Base-by-base conservation (phyloP, 1,140 invertebrate species). In the Cylas formicarius region DNA sequence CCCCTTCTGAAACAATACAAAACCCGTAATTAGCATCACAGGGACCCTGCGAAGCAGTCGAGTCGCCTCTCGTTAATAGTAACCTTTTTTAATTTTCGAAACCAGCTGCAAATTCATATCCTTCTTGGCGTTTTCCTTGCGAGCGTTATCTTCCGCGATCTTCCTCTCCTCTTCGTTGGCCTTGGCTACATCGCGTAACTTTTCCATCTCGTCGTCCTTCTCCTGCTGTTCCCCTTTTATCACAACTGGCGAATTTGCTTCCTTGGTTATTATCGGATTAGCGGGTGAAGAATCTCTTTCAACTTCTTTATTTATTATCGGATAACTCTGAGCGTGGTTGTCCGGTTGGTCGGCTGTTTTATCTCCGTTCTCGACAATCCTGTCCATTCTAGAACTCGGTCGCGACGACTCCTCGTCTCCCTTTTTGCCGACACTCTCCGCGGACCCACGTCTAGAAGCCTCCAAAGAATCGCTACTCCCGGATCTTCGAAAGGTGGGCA, bases 1-100 rank as follows among this genome's bases (percentile, higher is more conserved):
- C 81, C 18, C 80, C 78, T 68, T 84, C 84, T 86, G 71, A 46
- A 74, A 76, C 66, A 60, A 63, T 52, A 59, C 53, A 50, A 52
- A 32, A n/a, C n/a, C n/a, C n/a, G n/a, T n/a, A n/a, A n/a, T n/a
- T n/a, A n/a, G n/a, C n/a, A n/a, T n/a, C n/a, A n/a, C n/a, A n/a
- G n/a, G n/a, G n/a, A n/a, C n/a, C n/a, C n/a, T n/a, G n/a, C n/a
- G n/a, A n/a, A n/a, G n/a, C n/a, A n/a, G n/a, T n/a, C n/a, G n/a
- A n/a, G n/a, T n/a, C n/a, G n/a, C n/a, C n/a, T n/a, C n/a, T n/a
- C n/a, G n/a, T n/a, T n/a, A n/a, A n/a, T n/a, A n/a, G n/a, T n/a
- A n/a, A n/a, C n/a, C n/a, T n/a, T n/a, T n/a, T n/a, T n/a, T n/a
- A n/a, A n/a, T n/a, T n/a, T n/a, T n/a, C n/a, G n/a, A n/a, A n/a